These are phyloP conservation scores for Brachymystax lenok DNA, from an alignment of 2,797 vertebrate species.

Conservation along the genomic window DNA sequence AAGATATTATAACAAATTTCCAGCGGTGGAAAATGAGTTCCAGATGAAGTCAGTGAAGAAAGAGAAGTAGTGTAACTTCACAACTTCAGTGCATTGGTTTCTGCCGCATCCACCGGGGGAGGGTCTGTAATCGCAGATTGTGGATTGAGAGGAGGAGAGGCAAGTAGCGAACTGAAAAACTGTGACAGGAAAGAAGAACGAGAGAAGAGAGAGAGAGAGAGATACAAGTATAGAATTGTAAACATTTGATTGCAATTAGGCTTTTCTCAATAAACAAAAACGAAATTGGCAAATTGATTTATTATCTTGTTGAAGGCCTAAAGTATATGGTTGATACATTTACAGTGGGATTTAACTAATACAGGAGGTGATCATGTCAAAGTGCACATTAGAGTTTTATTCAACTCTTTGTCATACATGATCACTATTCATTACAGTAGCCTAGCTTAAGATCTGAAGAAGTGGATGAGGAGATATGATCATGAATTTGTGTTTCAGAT, in stretches of 20 bases:
- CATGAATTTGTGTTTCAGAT: background rate
- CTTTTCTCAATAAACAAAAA: too few species aligned
- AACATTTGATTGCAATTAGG: too few species aligned
- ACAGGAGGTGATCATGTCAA: background rate
- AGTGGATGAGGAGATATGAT: background rate
- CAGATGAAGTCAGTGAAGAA: slow-evolving; percentile 27
- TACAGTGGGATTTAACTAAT: too few species aligned
- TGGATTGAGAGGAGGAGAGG: background rate
- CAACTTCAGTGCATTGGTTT: background rate
- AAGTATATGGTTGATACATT: too few species aligned
- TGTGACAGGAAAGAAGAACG: slow-evolving; percentile 8
- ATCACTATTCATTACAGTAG: background rate
- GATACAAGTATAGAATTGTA: background rate
- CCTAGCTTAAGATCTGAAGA: background rate
- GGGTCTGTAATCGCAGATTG: slow-evolving; percentile 43
- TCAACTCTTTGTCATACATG: background rate
- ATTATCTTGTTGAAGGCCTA: too few species aligned
- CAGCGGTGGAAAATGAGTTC: background rate
- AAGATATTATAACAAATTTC: background rate
- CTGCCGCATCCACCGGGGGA: slow-evolving; percentile 52
- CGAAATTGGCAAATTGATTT: too few species aligned
- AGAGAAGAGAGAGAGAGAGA: background rate
- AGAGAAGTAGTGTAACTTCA: background rate
- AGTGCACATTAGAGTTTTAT: background rate
- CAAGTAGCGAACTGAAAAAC: slow-evolving; percentile 40